Conservation (phyloP, 2,888 invertebrate genomes). For the Ethmia dodecea region DNA sequence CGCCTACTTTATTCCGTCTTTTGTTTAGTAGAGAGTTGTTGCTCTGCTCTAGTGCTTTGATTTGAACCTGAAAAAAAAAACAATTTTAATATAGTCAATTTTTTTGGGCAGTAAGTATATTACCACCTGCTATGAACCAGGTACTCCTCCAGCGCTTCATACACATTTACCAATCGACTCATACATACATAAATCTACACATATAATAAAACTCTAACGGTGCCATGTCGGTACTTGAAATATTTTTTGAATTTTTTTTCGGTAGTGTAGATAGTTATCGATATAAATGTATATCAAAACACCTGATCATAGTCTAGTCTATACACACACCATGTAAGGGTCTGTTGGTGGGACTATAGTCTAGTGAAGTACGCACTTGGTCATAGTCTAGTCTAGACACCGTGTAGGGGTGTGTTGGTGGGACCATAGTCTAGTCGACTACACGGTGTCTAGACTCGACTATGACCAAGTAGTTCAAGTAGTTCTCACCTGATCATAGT, state of each 20-base stretch:
- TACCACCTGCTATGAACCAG: slow-evolving; percentile 98
- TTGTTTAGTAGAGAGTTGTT: slow-evolving; percentile 96
- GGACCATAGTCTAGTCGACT: slow-evolving; percentile 70
- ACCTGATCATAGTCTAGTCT: too few species aligned
- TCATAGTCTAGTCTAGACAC: slow-evolving; percentile 82
- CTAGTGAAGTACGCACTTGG: slow-evolving; percentile 75
- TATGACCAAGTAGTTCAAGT: too few species aligned
- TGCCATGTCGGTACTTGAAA: too few species aligned
- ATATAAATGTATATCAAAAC: too few species aligned
- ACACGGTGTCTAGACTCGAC: slow-evolving; percentile 98
- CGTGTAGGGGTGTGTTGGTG: slow-evolving; percentile 27
- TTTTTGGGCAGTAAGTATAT: slow-evolving; percentile 96
- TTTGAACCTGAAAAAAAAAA: slow-evolving; percentile 81
- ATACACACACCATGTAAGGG: neutral
- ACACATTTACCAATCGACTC: slow-evolving; percentile 97
- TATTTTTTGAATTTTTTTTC: too few species aligned
- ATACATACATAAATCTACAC: too few species aligned
- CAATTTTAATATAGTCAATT: too few species aligned
- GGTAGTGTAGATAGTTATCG: too few species aligned
- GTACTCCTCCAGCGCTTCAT: slow-evolving; percentile 99
- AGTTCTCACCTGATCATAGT: slow-evolving; percentile 93
- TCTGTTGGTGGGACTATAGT: too few species aligned
- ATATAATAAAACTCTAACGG: too few species aligned
- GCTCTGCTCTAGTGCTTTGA: slow-evolving; percentile 94
- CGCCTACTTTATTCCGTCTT: slow-evolving; percentile 80